Percentiles rank a stretch among this genome's conserved stretches.
Conservation (phyloP, 2,888 invertebrate genomes). For the Epinotia demarniana region DNA sequence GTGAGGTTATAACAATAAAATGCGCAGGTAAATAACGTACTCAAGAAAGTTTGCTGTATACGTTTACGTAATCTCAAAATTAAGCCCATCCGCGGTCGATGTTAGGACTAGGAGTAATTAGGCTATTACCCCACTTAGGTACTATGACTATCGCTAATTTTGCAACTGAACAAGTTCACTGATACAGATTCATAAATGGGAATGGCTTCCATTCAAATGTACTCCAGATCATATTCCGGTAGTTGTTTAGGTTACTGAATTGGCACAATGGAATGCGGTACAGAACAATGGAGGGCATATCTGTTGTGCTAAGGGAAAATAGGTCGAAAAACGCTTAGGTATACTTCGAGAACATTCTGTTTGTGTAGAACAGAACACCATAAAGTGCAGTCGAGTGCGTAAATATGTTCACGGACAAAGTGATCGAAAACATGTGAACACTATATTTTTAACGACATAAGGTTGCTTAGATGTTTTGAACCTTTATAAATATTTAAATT, state of each 20-base stretch:
- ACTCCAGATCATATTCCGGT: conserved; percentile 2
- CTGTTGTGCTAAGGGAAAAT: neutral
- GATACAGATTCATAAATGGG: neutral
- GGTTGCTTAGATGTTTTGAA: no score
- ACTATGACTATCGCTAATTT: neutral
- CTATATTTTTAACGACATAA: no score
- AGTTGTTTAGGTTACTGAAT: conserved; percentile 26
- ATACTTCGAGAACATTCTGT: conserved; percentile 16
- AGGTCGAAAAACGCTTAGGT: conserved; percentile 1
- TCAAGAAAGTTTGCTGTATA: neutral
- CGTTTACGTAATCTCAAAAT: neutral
- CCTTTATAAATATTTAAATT: conserved; percentile 26
- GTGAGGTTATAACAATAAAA: no score
- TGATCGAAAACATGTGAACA: no score
- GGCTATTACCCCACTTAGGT: neutral
- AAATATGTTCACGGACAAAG: no score
- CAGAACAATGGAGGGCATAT: conserved; percentile 14
- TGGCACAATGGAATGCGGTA: conserved; percentile 28
- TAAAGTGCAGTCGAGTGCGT: neutral
- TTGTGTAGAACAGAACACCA: neutral
- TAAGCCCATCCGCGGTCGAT: neutral
- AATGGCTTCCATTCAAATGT: neutral
- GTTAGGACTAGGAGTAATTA: neutral
- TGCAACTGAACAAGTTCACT: neutral
- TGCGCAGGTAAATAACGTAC: no score